Percentiles rank a stretch among this genome's conserved stretches.
Conservation (phyloP, 2,113 vertebrate species). For the Hippocampus mohnikei region DNA sequence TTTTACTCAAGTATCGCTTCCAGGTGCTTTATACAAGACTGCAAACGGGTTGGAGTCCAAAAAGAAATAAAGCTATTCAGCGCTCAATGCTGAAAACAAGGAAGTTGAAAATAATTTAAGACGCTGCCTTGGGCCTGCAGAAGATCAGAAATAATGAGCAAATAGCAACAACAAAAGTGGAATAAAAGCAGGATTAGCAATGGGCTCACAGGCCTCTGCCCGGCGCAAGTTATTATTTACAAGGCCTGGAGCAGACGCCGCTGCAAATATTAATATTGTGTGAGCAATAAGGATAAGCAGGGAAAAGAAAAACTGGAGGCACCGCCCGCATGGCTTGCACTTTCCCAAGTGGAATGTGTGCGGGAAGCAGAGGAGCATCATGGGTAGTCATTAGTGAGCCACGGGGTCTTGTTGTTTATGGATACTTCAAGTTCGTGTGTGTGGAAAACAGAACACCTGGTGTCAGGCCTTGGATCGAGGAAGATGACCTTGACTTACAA, state of each 20-base stretch:
- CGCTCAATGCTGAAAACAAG: conserved; percentile 60
- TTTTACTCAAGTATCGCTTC: background rate
- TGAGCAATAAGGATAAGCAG: conserved; percentile 70
- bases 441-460: conserved; percentile 32
- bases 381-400: conserved; percentile 71
- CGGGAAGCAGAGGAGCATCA: conserved; percentile 60
- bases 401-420: conserved; percentile 61
- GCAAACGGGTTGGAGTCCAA: conserved; percentile 21
- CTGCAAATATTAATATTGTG: conserved; percentile 74
- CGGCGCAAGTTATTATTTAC: conserved; percentile 77
- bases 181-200: conserved; percentile 77
- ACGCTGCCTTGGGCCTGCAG: conserved; percentile 61
- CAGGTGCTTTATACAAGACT: conserved; percentile 17
- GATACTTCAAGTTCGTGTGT: conserved; percentile 59
- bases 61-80: conserved; percentile 54
- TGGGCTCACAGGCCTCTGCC: conserved; percentile 70
- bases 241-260: conserved; percentile 64
- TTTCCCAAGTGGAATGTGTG: conserved; percentile 51
- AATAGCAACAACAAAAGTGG: conserved; percentile 76
- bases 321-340: conserved; percentile 51
- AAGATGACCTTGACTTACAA: conserved; percentile 4
- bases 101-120: conserved; percentile 66
- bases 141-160: conserved; percentile 74
- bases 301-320: conserved; percentile 57
- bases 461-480: conserved; percentile 38